A percentile compares a stretch with the other conserved stretches of the same genome.
Conservation (phyloP, 2,797 vertebrate species). For the Nannoperca australis region DNA sequence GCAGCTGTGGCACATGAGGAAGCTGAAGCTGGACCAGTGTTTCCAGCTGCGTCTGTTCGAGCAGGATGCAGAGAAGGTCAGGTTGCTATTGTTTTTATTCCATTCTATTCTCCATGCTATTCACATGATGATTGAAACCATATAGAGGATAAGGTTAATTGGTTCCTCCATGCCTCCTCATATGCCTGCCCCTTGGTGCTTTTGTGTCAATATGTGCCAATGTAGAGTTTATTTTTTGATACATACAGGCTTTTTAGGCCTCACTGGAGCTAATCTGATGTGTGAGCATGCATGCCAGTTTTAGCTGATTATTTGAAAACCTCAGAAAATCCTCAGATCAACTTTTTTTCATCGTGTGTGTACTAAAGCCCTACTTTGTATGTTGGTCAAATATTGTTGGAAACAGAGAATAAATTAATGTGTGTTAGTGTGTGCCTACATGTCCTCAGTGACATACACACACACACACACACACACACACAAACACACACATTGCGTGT, state of each 20-base stretch:
- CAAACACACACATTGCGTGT: constrained; percentile 13
- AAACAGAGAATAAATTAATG: constrained; percentile 2
- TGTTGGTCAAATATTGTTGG: not conserved
- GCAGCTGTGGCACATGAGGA: constrained; percentile 97
- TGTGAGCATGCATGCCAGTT: constrained; percentile 19
- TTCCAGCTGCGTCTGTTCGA: constrained; percentile 97
- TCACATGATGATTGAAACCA: constrained; percentile 1
- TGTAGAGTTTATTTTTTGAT: not conserved
- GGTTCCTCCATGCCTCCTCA: not conserved
- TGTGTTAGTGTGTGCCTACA: constrained; percentile 5
- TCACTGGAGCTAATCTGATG: constrained; percentile 17
- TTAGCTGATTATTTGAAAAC: constrained; percentile 30
- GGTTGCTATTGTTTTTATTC: not conserved
- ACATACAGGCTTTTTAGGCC: constrained; percentile 2
- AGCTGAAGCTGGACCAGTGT: constrained; percentile 94
- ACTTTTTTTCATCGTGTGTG: not conserved
- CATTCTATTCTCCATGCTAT: not conserved
- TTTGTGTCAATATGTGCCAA: constrained; percentile 5
- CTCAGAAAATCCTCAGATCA: constrained; percentile 41
- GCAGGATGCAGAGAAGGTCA: constrained; percentile 97
- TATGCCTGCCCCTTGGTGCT: not conserved
- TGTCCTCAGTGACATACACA: not conserved
- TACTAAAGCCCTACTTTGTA: not conserved
- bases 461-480: no score
- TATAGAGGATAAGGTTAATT: not conserved